Conservation (phyloP, 2,797 vertebrate species). For the Adelosebastes latens region DNA sequence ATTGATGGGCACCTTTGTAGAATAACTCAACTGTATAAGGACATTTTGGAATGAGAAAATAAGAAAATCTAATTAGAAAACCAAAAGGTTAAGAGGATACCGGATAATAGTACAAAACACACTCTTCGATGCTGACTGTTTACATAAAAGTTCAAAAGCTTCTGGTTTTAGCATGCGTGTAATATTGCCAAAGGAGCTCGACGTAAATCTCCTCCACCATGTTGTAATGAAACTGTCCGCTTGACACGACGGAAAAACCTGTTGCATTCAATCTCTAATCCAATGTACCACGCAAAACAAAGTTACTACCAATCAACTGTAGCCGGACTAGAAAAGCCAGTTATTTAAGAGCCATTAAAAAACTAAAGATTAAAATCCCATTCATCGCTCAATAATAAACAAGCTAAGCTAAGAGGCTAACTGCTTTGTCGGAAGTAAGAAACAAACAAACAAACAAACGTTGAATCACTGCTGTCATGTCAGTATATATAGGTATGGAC, state of each 20-base stretch:
- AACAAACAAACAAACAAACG: background rate
- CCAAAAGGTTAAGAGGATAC: background rate
- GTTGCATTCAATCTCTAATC: background rate
- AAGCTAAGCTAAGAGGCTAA: background rate
- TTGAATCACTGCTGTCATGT: background rate
- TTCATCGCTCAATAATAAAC: rapidly evolving
- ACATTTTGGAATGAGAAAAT: background rate
- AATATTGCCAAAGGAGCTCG: no score
- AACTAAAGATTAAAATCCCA: background rate
- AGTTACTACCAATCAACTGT: background rate
- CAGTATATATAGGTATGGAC: background rate
- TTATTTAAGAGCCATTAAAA: background rate
- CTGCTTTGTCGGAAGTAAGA: rapidly evolving
- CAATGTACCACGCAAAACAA: background rate
- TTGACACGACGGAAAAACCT: no score
- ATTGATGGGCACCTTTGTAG: background rate
- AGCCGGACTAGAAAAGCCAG: background rate
- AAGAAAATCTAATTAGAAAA: background rate
- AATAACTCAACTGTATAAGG: background rate
- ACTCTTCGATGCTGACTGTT: background rate
- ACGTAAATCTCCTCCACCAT: background rate
- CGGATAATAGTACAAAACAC: background rate
- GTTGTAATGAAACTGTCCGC: rapidly evolving
- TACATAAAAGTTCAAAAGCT: background rate
- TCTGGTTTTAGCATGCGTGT: rapidly evolving